Base-by-base conservation (phyloP, 92 coral and sea anemone genomes). In the Bergia puertoricense region DNA sequence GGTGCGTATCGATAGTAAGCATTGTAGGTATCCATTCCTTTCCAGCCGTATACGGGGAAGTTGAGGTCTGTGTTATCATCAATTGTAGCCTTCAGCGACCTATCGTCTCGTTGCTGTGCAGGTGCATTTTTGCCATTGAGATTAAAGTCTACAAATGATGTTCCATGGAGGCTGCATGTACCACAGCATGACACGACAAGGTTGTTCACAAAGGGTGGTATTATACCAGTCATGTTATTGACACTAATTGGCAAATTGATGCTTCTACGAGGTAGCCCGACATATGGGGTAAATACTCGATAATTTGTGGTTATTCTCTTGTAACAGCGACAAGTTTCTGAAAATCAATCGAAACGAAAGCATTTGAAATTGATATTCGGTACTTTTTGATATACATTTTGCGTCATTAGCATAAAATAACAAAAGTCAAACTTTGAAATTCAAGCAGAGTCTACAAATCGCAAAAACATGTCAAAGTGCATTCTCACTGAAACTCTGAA, bases 271-370 rank as follows among this genome's bases (percentile, higher is more conserved):
- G 51, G 57, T 0, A 50, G 48, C 23, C 83, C 91, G 59, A 92
- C 93, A 88, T 95, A 95, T 1, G 98, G 98, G 22, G 93, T 89
- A 80, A 94, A 91, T 71, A 91, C 88, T 76, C 98, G 94, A 81
- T 95, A 94, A 62, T 95, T 95, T 2, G 98, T 92, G 6, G 93
- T 77, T n/a, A 95, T 81, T 11, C 89, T 85, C 81, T 89, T 95
- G 85, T 86, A 88, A 66, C 98, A 95, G 5, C 96, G 96, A 44
- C 98, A 95, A 0, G 98, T 95, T 23, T 94, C 98, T 95, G 86
- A 11, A 59, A 78, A 48, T 45, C 2, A 37, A 30, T 22, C 20
- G 23, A 30, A 8, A 37, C 23, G 44, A 13, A 1, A 16, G 39
- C 1, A 45, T 16, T 9, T 45, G 46, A 41, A 40, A 75, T 41